Base-by-base conservation (phyloP, 2,797 vertebrate species). In the Perodicticus potto region DNA sequence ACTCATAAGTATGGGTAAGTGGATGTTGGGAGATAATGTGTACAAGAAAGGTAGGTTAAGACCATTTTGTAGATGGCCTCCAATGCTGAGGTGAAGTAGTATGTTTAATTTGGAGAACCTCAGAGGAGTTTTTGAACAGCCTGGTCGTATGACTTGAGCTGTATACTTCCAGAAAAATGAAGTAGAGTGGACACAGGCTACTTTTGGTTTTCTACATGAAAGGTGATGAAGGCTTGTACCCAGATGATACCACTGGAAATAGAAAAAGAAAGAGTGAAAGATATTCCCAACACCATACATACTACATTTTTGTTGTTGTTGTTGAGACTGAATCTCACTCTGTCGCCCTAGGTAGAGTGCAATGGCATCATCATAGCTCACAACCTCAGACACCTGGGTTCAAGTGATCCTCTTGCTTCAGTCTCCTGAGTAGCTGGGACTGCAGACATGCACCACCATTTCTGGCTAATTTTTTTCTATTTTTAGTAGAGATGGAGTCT, bases 151-250 rank as follows among this genome's bases (percentile, higher is more conserved):
- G 72, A 96, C 65, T 82, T 55, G 59, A 95, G 40, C 29, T 77
- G 25, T 87, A 61, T 88, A 65, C 78, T 85, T 94, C 82, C 49
- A 91, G 83, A 84, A 95, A 94, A 88, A 77, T 91, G 34, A 93
- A 57, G 74, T 95, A 45, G 29, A 82, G 25, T 88, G 34, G 37
- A 43, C 12, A 88, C 57, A 94, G 86, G 73, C 63, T 81, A 81
- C 9, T 82, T 96, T 89, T 65, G 81, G 7, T 94, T 94, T 96
- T 94, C 85, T 90, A 29, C 29, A 89, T 23, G 45, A 82, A 96
- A 95, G 40, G 23, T 81, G 34, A 32, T 69, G 23, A 95, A 84
- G 20, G 17, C 65, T 93, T 92, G 5, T n/a, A 40, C 20, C n/a
- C 88, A 59, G 40, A 74, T 90, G 57, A 61, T 89, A 32, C 34